Evolutionary conservation across 2,797 vertebrate species (phyloP).

Genomic region (Sebastes melanostomus): DNA sequence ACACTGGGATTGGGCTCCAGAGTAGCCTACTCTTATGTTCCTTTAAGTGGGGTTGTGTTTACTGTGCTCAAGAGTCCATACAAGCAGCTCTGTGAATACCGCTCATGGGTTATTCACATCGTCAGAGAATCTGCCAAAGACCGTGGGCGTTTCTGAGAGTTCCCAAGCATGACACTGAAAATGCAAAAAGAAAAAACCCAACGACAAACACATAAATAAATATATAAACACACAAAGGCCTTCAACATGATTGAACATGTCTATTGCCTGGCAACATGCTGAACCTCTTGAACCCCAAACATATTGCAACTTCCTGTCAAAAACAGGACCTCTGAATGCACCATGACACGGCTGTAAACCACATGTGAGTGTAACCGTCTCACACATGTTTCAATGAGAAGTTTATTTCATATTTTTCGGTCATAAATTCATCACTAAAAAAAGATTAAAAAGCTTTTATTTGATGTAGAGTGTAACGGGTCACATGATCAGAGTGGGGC

Average conservation of each 20-base stretch:
- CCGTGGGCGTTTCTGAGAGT: background rate
- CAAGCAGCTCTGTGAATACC: background rate
- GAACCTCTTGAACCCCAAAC: background rate
- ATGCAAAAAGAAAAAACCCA: too few relatives aligned
- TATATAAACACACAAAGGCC: background rate
- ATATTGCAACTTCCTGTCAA: background rate
- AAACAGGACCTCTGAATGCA: background rate
- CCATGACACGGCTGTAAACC: too few relatives aligned
- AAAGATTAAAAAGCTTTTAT: too few relatives aligned
- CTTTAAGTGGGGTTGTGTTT: background rate
- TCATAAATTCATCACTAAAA: too few relatives aligned
- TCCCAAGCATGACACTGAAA: background rate
- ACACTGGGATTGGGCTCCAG: background rate
- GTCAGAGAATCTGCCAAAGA: background rate
- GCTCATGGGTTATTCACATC: background rate
- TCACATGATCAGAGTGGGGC: too few relatives aligned
- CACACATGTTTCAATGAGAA: too few relatives aligned
- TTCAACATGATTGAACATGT: background rate
- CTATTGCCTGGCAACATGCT: background rate
- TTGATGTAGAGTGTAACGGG: too few relatives aligned
- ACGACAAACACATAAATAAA: background rate
- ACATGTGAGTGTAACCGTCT: too few relatives aligned
- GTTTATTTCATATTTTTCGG: too few relatives aligned
- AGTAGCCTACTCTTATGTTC: background rate
- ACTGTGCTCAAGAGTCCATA: background rate